Percentiles rank a stretch among this genome's conserved stretches.
Evolutionary conservation across 2,888 invertebrate species (phyloP).

Genomic region (Ceraclea dissimilis): DNA sequence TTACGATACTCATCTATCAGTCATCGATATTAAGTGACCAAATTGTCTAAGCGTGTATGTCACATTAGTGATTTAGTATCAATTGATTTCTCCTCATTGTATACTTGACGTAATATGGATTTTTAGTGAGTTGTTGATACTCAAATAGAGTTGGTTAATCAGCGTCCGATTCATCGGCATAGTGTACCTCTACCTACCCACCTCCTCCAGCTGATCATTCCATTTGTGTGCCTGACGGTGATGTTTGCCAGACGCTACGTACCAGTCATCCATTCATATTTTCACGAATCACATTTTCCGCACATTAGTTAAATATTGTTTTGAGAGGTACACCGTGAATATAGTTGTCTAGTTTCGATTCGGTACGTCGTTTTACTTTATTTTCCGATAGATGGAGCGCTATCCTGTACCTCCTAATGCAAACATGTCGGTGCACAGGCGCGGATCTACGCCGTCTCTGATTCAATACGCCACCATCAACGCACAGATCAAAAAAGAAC

Average conservation of each 20-base stretch:
- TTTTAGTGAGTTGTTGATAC: constrained; percentile 17
- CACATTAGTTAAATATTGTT: background rate
- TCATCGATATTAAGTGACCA: constrained; percentile 18
- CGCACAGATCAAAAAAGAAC: constrained; percentile 24
- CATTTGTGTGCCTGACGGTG: constrained; percentile 8
- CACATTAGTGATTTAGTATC: constrained; percentile 9
- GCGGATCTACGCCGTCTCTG: constrained; percentile 24
- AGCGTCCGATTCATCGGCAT: constrained; percentile 17
- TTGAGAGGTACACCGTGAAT: constrained; percentile 7
- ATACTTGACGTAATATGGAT: constrained; percentile 6
- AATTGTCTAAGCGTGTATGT: constrained; percentile 15
- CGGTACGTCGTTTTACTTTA: background rate
- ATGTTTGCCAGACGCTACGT: constrained; percentile 13
- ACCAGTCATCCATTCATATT: constrained; percentile 5
- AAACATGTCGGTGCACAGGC: constrained; percentile 16
- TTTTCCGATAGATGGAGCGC: constrained; percentile 13
- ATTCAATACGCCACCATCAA: constrained; percentile 25
- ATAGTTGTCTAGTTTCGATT: constrained; percentile 2
- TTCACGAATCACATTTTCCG: constrained; percentile 10
- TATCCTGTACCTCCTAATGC: constrained; percentile 12
- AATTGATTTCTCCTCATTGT: constrained; percentile 19
- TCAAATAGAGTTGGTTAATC: constrained; percentile 14
- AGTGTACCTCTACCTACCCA: constrained; percentile 2
- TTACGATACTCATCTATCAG: background rate
- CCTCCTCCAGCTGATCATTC: constrained; percentile 10